Evolutionary conservation across 2,113 vertebrate species (phyloP).

Genomic region (Strigops habroptila): DNA sequence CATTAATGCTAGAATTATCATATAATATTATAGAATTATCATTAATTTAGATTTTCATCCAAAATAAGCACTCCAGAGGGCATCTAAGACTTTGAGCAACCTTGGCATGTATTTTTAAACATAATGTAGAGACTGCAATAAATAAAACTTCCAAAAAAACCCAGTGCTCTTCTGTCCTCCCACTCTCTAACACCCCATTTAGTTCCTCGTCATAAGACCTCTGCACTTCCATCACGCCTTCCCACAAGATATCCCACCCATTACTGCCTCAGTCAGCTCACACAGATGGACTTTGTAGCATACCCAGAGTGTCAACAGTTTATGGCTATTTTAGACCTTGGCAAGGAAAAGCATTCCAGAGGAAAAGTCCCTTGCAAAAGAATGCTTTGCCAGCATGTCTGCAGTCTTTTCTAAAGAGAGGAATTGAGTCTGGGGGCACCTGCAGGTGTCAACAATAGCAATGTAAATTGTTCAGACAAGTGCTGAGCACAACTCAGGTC

Average conservation of each 20-base stretch:
- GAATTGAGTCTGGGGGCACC: neutral
- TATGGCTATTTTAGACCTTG: constrained; percentile 60
- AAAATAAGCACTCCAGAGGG: neutral
- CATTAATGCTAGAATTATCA: neutral
- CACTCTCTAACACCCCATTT: constrained; percentile 54
- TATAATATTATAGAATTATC: neutral
- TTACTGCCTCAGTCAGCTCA: constrained; percentile 25
- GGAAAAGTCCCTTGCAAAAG: constrained; percentile 5
- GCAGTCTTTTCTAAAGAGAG: neutral
- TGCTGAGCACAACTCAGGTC: constrained; percentile 38
- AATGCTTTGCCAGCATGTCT: constrained; percentile 40
- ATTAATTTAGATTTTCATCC: constrained; percentile 13
- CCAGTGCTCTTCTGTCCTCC: constrained; percentile 40
- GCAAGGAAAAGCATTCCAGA: constrained; percentile 47
- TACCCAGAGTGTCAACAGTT: constrained; percentile 41
- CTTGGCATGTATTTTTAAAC: constrained; percentile 31
- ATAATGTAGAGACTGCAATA: constrained; percentile 18
- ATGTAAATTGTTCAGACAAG: constrained; percentile 7
- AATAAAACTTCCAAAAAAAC: constrained; percentile 53
- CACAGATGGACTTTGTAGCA: constrained; percentile 52
- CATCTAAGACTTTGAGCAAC: constrained; percentile 3
- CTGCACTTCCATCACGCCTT: constrained; percentile 39
- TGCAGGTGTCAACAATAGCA: constrained; percentile 10
- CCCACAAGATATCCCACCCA: constrained; percentile 45
- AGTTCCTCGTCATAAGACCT: constrained; percentile 48